Percentiles rank a stretch among this genome's conserved stretches.
Conservation (phyloP, 1,140 invertebrate species). For the Dinoponera quadriceps region DNA sequence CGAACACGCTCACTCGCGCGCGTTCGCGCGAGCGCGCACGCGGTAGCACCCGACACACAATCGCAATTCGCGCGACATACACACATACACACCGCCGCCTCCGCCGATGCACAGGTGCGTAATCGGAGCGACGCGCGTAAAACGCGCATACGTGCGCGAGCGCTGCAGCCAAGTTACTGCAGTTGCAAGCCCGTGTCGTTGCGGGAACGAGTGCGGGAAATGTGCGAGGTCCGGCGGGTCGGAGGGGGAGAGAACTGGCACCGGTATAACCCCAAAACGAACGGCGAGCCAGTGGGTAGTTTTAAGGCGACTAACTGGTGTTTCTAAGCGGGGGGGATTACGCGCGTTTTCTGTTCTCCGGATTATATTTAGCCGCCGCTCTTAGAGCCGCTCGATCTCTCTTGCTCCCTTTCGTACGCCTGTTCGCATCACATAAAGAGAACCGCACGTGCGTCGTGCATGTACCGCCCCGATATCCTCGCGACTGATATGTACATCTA, state of each 20-base stretch:
- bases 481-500: not conserved
- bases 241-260: constrained; percentile 7
- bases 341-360: constrained; percentile 69
- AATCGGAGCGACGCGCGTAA: constrained; percentile 20
- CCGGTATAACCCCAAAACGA: constrained; percentile 53
- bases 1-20: no score
- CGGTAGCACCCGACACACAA: no score
- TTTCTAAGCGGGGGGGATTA: constrained; percentile 75
- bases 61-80: not conserved
- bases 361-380: constrained; percentile 76
- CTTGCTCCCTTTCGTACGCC: constrained; percentile 26
- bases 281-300: constrained; percentile 29
- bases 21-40: no score
- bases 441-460: constrained; percentile 40
- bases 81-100: not conserved
- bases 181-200: constrained; percentile 32
- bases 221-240: not conserved
- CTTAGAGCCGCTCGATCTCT: constrained; percentile 39
- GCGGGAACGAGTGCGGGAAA: constrained; percentile 56
- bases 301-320: constrained; percentile 41
- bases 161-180: constrained; percentile 50
- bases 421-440: constrained; percentile 52
- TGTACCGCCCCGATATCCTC: not conserved
- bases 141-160: constrained; percentile 39
- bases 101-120: no score